Conservation (phyloP, 37 sponge, comb jelly and placozoan species). For the Aplysina aerophoba region DNA sequence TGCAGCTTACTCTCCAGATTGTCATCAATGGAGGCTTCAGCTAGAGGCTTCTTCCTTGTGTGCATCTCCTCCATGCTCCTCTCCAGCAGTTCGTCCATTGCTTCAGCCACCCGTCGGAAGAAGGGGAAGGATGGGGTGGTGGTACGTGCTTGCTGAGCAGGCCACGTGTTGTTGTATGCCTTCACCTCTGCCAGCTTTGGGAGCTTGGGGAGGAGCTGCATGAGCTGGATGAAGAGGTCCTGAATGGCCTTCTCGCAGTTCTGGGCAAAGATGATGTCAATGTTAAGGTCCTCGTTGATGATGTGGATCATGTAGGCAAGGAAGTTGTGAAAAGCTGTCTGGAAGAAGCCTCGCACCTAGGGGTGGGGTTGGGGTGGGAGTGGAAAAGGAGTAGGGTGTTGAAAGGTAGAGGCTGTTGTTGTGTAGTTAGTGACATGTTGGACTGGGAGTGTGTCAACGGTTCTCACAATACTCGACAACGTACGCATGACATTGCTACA, state of each 20-base stretch:
- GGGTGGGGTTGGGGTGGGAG: not conserved
- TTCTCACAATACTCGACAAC: no score
- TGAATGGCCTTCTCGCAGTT: conserved; percentile 20
- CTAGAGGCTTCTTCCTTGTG: not conserved
- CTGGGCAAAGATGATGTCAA: conserved; percentile 64
- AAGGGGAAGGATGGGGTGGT: conserved; percentile 64
- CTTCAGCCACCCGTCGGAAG: conserved; percentile 43
- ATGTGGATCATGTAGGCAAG: conserved; percentile 70
- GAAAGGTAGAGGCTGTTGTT: not conserved
- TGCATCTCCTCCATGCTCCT: conserved; percentile 44
- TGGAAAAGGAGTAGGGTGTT: not conserved
- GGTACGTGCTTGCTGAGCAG: not conserved
- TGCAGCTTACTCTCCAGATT: not conserved
- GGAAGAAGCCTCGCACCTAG: conserved; percentile 66
- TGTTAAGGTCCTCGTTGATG: conserved; percentile 70
- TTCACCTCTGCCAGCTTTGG: conserved; percentile 73
- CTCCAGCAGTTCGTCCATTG: conserved; percentile 61
- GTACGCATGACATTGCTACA: not conserved
- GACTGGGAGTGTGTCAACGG: no score
- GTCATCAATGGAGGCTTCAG: not conserved
- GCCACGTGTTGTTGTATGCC: conserved; percentile 13
- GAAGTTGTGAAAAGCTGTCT: conserved; percentile 74
- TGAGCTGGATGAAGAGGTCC: conserved; percentile 59
- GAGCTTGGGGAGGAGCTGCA: conserved; percentile 43
- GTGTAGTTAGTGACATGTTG: not conserved